Evolutionary conservation across 2,797 vertebrate genomes (phyloP).

Genomic region (Rallus crepitans): DNA sequence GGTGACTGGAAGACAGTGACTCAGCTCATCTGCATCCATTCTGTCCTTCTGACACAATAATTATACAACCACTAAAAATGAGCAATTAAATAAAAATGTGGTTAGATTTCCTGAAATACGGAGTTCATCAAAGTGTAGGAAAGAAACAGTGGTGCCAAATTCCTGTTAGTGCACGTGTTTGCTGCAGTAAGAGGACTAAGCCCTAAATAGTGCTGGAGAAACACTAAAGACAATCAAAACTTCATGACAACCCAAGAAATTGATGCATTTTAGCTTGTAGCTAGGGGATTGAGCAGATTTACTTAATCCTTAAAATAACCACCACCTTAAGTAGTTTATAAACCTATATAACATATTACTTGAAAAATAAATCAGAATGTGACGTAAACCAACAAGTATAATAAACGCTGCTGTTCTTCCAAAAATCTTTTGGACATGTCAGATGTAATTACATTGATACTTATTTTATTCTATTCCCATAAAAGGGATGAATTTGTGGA

Average conservation of each 20-base stretch:
- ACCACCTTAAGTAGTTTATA: slow-evolving; percentile 56
- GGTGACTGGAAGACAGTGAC: not conserved
- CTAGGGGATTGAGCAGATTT: slow-evolving; percentile 72
- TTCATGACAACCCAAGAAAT: slow-evolving; percentile 62
- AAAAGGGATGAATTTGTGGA: slow-evolving; percentile 60
- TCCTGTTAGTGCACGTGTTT: slow-evolving; percentile 47
- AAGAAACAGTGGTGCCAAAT: not conserved
- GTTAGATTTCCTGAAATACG: not conserved
- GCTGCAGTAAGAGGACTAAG: slow-evolving; percentile 35
- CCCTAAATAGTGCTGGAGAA: slow-evolving; percentile 38
- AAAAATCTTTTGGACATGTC: slow-evolving; percentile 61
- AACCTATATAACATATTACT: slow-evolving; percentile 50
- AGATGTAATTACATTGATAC: slow-evolving; percentile 65
- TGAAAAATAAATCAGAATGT: slow-evolving; percentile 71
- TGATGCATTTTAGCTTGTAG: slow-evolving; percentile 69
- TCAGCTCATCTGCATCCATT: not conserved
- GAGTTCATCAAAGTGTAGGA: not conserved
- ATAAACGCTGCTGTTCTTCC: slow-evolving; percentile 56
- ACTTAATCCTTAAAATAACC: slow-evolving; percentile 35
- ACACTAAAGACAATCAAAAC: slow-evolving; percentile 52
- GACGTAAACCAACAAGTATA: slow-evolving; percentile 51
- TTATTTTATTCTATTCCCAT: slow-evolving; percentile 69
- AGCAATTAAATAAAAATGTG: not conserved
- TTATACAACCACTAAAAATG: not conserved
- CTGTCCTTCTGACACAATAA: not conserved